A percentile compares a stretch with the other conserved stretches of the same genome.
These are phyloP conservation scores for Venturia canescens DNA, from an alignment of 1,140 invertebrate genomes.

Conservation along the genomic window DNA sequence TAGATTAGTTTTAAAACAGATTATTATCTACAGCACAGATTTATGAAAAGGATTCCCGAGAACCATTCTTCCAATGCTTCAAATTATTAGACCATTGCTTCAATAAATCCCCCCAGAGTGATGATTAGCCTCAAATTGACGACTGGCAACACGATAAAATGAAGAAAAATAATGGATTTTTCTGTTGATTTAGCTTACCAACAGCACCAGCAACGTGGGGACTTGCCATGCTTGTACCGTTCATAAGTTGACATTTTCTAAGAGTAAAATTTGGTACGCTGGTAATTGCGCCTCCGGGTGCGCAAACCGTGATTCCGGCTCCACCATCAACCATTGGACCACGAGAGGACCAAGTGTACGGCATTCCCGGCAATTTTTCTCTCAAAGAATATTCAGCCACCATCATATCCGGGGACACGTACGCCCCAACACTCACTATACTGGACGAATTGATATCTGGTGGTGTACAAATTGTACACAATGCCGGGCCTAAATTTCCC, in stretches of 20 bases:
- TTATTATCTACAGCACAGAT: too few relatives aligned
- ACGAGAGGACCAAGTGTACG: constrained; percentile 97
- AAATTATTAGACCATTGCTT: too few relatives aligned
- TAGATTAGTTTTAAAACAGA: too few relatives aligned
- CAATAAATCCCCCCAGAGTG: too few relatives aligned
- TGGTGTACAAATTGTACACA: constrained; percentile 95
- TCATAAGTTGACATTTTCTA: constrained; percentile 93
- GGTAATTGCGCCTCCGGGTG: constrained; percentile 97
- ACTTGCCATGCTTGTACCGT: constrained; percentile 97
- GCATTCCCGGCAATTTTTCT: constrained; percentile 88
- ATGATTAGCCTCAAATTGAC: too few relatives aligned
- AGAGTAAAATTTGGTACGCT: constrained; percentile 96
- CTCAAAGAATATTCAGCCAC: constrained; percentile 94
- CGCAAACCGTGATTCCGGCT: constrained; percentile 92
- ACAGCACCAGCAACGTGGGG: constrained; percentile 95
- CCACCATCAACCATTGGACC: constrained; percentile 94
- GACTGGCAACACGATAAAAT: too few relatives aligned
- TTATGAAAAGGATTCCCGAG: too few relatives aligned
- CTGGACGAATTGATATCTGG: constrained; percentile 90
- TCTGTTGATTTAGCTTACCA: constrained; percentile 78
- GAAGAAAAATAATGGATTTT: too few relatives aligned
- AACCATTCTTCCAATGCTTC: too few relatives aligned
- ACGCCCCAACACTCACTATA: constrained; percentile 95
- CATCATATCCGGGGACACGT: constrained; percentile 99
- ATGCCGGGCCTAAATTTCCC: constrained; percentile 96